Evolutionary conservation across 2,797 vertebrate genomes (phyloP).

Genomic region (Lepus townsendii): DNA sequence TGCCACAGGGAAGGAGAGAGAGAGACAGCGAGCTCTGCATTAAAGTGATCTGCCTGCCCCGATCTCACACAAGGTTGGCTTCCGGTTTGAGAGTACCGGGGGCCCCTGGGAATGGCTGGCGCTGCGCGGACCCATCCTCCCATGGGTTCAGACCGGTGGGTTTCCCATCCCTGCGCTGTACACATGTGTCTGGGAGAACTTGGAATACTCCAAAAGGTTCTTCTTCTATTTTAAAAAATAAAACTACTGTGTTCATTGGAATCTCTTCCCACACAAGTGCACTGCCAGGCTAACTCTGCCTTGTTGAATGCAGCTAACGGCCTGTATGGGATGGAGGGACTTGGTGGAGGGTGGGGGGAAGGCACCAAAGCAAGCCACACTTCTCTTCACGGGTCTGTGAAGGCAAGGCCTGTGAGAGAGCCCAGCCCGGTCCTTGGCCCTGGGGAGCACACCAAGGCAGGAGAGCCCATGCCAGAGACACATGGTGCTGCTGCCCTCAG

Average conservation of each 20-base stretch:
- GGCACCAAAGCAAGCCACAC: neutral
- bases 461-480: accelerated
- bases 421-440: neutral
- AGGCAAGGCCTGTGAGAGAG: neutral
- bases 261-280: neutral
- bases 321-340: neutral
- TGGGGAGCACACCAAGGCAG: neutral
- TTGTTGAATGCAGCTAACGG: neutral
- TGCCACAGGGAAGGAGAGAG: neutral
- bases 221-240: neutral
- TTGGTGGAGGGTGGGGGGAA: neutral
- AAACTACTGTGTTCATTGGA: neutral
- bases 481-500: neutral
- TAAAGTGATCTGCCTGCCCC: neutral
- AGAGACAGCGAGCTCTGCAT: neutral
- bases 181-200: neutral
- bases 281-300: neutral
- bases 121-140: accelerated
- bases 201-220: neutral
- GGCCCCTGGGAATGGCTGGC: neutral
- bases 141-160: accelerated
- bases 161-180: neutral
- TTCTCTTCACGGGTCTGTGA: neutral
- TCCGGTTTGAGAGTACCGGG: accelerated
- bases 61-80: neutral